Conservation (phyloP, 2,888 invertebrate genomes). For the Harpalus rubripes region DNA sequence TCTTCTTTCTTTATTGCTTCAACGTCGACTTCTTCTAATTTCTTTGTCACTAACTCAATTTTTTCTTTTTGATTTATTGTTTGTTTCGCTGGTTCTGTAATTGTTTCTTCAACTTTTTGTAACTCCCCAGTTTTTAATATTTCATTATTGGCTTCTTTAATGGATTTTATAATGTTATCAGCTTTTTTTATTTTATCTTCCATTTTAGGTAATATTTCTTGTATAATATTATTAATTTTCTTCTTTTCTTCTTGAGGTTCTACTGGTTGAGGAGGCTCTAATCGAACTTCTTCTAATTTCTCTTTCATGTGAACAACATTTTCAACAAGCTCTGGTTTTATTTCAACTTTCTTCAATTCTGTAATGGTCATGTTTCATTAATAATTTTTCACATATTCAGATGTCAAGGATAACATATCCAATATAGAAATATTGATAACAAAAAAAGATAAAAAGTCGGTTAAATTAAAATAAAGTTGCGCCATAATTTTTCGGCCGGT, state of each 20-base stretch:
- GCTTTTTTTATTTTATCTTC: constrained; percentile 16
- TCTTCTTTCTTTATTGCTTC: constrained; percentile 77
- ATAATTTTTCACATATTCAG: too few relatives aligned
- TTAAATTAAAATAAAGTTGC: too few relatives aligned
- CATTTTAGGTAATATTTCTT: constrained; percentile 41
- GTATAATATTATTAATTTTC: constrained; percentile 69
- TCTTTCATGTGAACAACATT: constrained; percentile 68
- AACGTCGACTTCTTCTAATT: constrained; percentile 77
- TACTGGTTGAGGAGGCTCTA: constrained; percentile 76
- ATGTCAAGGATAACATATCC: too few relatives aligned
- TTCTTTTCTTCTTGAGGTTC: constrained; percentile 74
- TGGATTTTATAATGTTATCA: constrained; percentile 33
- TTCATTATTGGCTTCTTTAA: constrained; percentile 20
- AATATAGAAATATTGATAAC: too few relatives aligned
- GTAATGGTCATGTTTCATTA: background rate
- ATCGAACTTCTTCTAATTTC: constrained; percentile 77
- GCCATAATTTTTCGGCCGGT: too few relatives aligned
- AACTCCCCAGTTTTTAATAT: background rate
- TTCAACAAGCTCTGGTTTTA: constrained; percentile 31
- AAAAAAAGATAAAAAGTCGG: too few relatives aligned
- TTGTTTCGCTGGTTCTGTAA: constrained; percentile 76
- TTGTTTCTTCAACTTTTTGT: constrained; percentile 70
- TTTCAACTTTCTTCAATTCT: constrained; percentile 27
- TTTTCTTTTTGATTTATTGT: constrained; percentile 75
- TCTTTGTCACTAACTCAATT: constrained; percentile 71